Conservation (phyloP, 2,113 vertebrate species). For the Camelus dromedarius region DNA sequence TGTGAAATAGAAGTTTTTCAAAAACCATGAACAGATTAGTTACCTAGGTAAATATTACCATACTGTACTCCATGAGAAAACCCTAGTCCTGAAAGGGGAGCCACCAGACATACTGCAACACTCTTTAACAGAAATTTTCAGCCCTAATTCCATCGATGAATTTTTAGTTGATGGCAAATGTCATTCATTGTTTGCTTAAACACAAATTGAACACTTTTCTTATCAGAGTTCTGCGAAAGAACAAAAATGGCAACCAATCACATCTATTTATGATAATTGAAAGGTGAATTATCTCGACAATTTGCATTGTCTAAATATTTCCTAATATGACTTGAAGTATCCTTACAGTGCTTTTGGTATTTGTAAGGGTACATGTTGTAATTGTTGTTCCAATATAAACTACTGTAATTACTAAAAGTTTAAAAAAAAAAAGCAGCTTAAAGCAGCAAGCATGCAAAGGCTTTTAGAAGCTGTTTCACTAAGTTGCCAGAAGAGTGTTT, state of each 20-base stretch:
- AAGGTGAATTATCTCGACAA: constrained; percentile 81
- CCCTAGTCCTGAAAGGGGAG: constrained; percentile 87
- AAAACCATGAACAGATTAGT: constrained; percentile 84
- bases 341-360: constrained; percentile 81
- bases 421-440: constrained; percentile 83
- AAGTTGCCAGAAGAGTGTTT: constrained; percentile 88
- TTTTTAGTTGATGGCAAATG: constrained; percentile 87
- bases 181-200: constrained; percentile 88
- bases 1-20: constrained; percentile 85
- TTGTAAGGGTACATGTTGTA: constrained; percentile 75
- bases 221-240: constrained; percentile 87
- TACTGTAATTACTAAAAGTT: constrained; percentile 81
- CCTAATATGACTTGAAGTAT: constrained; percentile 68
- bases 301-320: constrained; percentile 77
- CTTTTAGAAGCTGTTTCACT: constrained; percentile 86
- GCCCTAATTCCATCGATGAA: constrained; percentile 85
- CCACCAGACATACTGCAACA: constrained; percentile 87
- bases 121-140: constrained; percentile 86
- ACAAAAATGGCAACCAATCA: constrained; percentile 89
- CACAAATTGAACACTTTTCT: constrained; percentile 85
- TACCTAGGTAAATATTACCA: constrained; percentile 85
- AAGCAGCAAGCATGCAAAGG: constrained; percentile 90
- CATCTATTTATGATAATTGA: constrained; percentile 84
- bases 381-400: constrained; percentile 82
- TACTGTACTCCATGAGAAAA: constrained; percentile 82